These are phyloP conservation scores for Drosophila subpulchrella DNA, from an alignment of 1,140 invertebrate species.

Conservation along the genomic window DNA sequence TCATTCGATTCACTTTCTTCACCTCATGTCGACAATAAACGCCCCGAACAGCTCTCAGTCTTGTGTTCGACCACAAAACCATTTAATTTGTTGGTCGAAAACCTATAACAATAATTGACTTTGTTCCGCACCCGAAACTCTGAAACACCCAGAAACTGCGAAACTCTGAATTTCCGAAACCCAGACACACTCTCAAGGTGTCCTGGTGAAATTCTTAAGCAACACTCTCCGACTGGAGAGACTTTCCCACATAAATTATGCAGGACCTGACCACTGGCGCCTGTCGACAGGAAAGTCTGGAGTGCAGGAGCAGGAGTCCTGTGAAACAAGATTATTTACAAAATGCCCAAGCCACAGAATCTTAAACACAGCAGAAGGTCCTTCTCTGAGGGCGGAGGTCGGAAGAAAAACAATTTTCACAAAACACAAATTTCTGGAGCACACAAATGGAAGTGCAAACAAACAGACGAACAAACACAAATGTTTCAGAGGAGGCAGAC, in stretches of 20 bases:
- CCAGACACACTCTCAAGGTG: slow-evolving; percentile 41
- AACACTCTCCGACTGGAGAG: slow-evolving; percentile 50
- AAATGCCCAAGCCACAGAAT: slow-evolving; percentile 77
- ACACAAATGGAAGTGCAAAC: slow-evolving; percentile 55
- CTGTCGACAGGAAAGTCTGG: slow-evolving; percentile 35
- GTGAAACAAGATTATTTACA: slow-evolving; percentile 80
- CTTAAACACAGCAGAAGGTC: slow-evolving; percentile 67
- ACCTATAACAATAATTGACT: slow-evolving; percentile 74
- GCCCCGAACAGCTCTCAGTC: slow-evolving; percentile 10
- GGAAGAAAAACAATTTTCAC: slow-evolving; percentile 79
- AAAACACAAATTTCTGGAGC: slow-evolving; percentile 73
- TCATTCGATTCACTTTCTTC: slow-evolving; percentile 13
- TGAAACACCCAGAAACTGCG: too few relatives aligned
- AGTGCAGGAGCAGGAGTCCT: neutral
- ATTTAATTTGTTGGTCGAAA: slow-evolving; percentile 75
- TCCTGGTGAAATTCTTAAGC: slow-evolving; percentile 70
- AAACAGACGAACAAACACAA: slow-evolving; percentile 34
- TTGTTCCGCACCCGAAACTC: slow-evolving; percentile 10
- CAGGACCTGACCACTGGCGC: slow-evolving; percentile 49
- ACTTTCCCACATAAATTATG: slow-evolving; percentile 80
- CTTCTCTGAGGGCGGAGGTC: neutral
- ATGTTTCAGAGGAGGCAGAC: slow-evolving; percentile 50
- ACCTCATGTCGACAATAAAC: slow-evolving; percentile 19
- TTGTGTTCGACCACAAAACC: slow-evolving; percentile 48
- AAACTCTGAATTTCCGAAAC: neutral